Conservation (phyloP, 2,113 vertebrate genomes). For the Eretmochelys imbricata region DNA sequence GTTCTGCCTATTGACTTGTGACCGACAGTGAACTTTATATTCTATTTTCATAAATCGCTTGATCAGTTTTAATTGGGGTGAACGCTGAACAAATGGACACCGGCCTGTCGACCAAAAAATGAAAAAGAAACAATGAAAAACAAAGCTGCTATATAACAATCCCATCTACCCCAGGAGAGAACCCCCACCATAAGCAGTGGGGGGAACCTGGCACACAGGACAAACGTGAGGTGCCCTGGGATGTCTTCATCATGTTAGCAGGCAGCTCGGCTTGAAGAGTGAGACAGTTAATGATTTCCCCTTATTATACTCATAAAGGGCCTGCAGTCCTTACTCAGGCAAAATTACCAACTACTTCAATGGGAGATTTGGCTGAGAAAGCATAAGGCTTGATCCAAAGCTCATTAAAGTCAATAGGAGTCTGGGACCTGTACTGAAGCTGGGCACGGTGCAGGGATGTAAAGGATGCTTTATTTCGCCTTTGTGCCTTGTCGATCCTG, state of each 20-base stretch:
- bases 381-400: rapidly evolving
- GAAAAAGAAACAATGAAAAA: not conserved
- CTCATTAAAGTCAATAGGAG: not conserved
- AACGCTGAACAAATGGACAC: not conserved
- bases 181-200: not conserved
- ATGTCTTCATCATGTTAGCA: not conserved
- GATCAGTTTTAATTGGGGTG: slow-evolving; percentile 22
- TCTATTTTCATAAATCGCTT: slow-evolving; percentile 33
- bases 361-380: not conserved
- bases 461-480: rapidly evolving
- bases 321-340: not conserved
- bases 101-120: not conserved
- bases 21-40: slow-evolving; percentile 27
- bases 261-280: not conserved
- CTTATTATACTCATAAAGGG: rapidly evolving
- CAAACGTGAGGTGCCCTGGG: not conserved
- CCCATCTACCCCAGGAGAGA: not conserved
- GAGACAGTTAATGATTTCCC: not conserved
- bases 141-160: not conserved
- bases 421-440: not conserved
- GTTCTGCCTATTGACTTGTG: slow-evolving; percentile 66
- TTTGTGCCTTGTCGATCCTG: not conserved
- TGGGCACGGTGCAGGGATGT: not conserved
- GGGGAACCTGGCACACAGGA: not conserved
- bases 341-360: rapidly evolving